These are phyloP conservation scores for Xiphophorus maculatus DNA, from an alignment of 2,113 vertebrate genomes.

Conservation along the genomic window DNA sequence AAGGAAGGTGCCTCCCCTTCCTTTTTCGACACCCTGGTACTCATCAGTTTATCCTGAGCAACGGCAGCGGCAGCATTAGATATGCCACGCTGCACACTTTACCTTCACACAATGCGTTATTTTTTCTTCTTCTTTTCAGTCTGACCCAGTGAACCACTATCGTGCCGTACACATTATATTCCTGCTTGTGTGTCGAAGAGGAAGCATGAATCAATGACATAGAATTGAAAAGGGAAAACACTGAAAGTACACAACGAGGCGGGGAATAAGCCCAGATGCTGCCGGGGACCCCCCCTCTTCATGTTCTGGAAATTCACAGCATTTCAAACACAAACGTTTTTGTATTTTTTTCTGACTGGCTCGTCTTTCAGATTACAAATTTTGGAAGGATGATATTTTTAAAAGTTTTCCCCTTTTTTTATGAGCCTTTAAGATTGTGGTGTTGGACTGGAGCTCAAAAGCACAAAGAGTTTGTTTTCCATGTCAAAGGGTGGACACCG, in stretches of 20 bases:
- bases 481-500: no score
- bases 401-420: constrained; percentile 26
- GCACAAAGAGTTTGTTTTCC: not conserved
- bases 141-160: not conserved
- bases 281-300: constrained; percentile 46
- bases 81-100: not conserved
- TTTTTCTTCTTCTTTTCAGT: not conserved
- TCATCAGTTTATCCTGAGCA: constrained; percentile 2
- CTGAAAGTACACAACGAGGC: constrained; percentile 59
- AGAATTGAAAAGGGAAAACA: constrained; percentile 43
- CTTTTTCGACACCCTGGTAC: constrained; percentile 5
- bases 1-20: constrained; percentile 56
- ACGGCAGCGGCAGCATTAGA: not conserved
- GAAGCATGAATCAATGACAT: constrained; percentile 22
- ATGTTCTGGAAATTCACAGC: constrained; percentile 68
- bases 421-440: not conserved
- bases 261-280: constrained; percentile 60
- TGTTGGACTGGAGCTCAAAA: not conserved
- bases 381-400: constrained; percentile 1
- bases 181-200: constrained; percentile 18
- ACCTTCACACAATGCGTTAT: not conserved
- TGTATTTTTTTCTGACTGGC: constrained; percentile 15
- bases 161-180: constrained; percentile 1
- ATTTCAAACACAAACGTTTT: constrained; percentile 6
- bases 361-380: constrained; percentile 12